These are phyloP conservation scores for Oostethus manadensis DNA, from an alignment of 2,113 vertebrate genomes.

Conservation along the genomic window DNA sequence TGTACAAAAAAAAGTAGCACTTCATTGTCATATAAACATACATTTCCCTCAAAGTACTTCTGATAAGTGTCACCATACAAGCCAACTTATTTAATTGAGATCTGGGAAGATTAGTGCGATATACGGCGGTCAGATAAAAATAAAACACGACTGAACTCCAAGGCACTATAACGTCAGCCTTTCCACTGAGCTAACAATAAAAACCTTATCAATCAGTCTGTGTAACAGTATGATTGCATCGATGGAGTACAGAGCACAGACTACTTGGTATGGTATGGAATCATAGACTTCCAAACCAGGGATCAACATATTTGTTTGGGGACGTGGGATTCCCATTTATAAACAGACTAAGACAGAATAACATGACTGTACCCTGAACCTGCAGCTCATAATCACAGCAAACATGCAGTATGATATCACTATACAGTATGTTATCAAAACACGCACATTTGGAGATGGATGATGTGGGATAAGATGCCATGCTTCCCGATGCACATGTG, in stretches of 20 bases:
- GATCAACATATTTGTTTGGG: background rate
- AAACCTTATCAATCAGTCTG: background rate
- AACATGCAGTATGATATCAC: constrained; percentile 6
- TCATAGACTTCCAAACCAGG: background rate
- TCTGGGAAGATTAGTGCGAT: too few relatives aligned
- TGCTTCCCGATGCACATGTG: background rate
- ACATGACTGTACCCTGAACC: constrained; percentile 21
- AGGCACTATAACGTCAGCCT: too few relatives aligned
- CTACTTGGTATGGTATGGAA: background rate
- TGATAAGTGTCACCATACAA: too few relatives aligned
- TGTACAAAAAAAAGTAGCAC: background rate
- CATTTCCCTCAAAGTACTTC: too few relatives aligned
- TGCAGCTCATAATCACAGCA: constrained; percentile 4
- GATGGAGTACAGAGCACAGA: background rate
- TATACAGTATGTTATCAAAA: background rate
- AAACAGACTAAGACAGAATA: constrained; percentile 21
- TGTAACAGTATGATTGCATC: background rate
- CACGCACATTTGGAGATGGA: constrained; percentile 6
- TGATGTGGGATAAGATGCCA: background rate
- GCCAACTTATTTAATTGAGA: too few relatives aligned
- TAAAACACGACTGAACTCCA: too few relatives aligned
- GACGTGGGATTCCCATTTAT: background rate
- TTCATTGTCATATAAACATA: too few relatives aligned
- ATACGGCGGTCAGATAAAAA: too few relatives aligned
- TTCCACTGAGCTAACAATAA: too few relatives aligned